Conservation (phyloP, 2,797 vertebrate species). For the Sebastes jordani region DNA sequence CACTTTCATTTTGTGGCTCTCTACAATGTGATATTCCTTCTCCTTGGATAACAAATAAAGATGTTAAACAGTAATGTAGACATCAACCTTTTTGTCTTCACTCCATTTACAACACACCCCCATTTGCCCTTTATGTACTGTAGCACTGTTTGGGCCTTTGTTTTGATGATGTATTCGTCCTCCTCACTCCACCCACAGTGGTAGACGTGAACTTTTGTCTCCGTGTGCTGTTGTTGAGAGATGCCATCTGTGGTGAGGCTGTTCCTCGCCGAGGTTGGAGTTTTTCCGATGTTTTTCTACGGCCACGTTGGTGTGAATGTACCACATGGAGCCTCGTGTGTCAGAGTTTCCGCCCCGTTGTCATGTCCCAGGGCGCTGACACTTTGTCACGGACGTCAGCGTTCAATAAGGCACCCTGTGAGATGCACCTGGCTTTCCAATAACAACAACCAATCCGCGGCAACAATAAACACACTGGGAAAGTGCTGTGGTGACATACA, state of each 20-base stretch:
- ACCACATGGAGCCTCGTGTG: no score
- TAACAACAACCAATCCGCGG: no score
- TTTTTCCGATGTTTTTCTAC: no score
- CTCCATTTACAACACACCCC: neutral
- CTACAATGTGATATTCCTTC: neutral
- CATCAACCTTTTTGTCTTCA: neutral
- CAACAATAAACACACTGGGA: no score
- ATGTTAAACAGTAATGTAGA: neutral
- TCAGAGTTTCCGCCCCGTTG: no score
- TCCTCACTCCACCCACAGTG: constrained; percentile 42
- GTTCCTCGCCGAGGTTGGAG: neutral
- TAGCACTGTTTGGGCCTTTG: neutral
- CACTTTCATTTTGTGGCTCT: neutral
- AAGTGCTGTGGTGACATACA: no score
- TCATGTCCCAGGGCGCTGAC: no score
- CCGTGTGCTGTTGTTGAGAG: constrained; percentile 8
- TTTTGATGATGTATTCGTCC: constrained; percentile 24
- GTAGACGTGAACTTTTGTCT: constrained; percentile 40
- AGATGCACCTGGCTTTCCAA: no score
- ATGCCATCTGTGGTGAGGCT: constrained; percentile 41
- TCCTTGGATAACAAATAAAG: neutral
- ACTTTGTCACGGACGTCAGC: no score
- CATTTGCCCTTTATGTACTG: neutral
- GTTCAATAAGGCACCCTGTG: no score
- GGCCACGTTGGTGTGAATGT: no score